Base-by-base conservation (phyloP, 2,113 vertebrate genomes). In the Barbus barbus region DNA sequence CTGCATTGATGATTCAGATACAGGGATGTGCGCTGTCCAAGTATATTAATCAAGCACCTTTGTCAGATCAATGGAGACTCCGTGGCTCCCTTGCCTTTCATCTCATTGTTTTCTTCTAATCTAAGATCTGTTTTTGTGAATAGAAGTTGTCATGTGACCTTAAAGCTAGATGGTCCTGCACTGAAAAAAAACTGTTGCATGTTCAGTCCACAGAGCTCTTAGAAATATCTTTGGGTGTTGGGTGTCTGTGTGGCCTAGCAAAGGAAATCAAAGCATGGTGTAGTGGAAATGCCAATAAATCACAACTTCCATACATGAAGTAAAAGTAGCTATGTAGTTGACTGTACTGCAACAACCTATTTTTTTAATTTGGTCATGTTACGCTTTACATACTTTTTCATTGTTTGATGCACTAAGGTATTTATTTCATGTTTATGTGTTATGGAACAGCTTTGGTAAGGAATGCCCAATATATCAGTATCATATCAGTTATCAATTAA, bases 31-130 rank as follows among this genome's bases (percentile, higher is more conserved):
- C 82, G 81, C 78, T 84, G 87, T 90, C 86, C 85, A 69, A 85
- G 67, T 85, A 78, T 81, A 87, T 85, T 75, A 86, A 88, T 88
- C 87, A 89, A 85, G 72, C 60, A 78, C 76, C 26, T 65, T 24
- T 84, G 36, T 86, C 12, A 80, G 84, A 89, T 89, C 86, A 83
- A 41, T 75, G 78, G 71, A 51, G 48, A 56, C 46, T 80, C 84
- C 65, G 4, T 51, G 44, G 51, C 20, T 74, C 38, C 26, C 26
- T 38, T 38, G 71, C 28, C 85, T 89, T 89, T 90, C 79, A 88
- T 89, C 81, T 87, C 38, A 44, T 1, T 31, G 28, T 77, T 80
- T 79, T 78, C 46, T 71, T 67, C 38, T 69, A 28, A 41, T 74
- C 56, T 60, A 53, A 26, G 65, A 36, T 53, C 46, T 76, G 24